Evolutionary conservation across 1,140 invertebrate species (phyloP).

Genomic region (Teleopsis dalmanni): DNA sequence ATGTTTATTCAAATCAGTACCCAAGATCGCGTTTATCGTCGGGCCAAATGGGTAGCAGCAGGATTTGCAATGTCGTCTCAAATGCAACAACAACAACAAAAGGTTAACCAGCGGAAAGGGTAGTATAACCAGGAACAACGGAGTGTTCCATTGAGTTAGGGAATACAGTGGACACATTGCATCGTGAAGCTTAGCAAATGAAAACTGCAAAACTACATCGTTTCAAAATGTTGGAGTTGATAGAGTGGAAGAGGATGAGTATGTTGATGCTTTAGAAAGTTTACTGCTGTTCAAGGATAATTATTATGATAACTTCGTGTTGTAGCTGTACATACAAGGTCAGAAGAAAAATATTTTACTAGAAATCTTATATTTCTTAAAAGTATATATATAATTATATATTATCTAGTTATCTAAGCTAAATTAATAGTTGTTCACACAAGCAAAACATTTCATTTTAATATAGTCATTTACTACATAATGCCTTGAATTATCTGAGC

Average conservation of each 20-base stretch:
- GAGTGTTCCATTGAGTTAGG: slow-evolving; percentile 52
- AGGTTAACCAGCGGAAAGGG: slow-evolving; percentile 15
- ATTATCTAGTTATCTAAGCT: too few species aligned
- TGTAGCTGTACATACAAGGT: too few species aligned
- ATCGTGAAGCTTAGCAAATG: slow-evolving; percentile 58
- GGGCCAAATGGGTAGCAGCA: slow-evolving; percentile 58
- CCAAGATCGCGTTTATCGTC: slow-evolving; percentile 59
- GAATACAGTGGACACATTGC: slow-evolving; percentile 59
- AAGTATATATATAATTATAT: too few species aligned
- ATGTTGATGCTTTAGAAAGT: slow-evolving; percentile 56
- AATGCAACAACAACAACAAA: slow-evolving; percentile 43
- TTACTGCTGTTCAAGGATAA: slow-evolving; percentile 61
- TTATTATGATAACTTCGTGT: slow-evolving; percentile 60
- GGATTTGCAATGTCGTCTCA: slow-evolving; percentile 63
- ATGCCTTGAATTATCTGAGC: too few species aligned
- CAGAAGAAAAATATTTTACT: too few species aligned
- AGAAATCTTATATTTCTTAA: too few species aligned
- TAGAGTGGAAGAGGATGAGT: slow-evolving; percentile 62
- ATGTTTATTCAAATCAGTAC: slow-evolving; percentile 64
- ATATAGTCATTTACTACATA: too few species aligned
- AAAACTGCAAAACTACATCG: slow-evolving; percentile 59
- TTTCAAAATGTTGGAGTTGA: slow-evolving; percentile 51
- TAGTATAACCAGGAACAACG: slow-evolving; percentile 51
- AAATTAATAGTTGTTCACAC: too few species aligned
- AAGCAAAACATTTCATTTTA: too few species aligned